Evolutionary conservation across 2,888 invertebrate genomes (phyloP).

Genomic region (Diplolepis rosae): DNA sequence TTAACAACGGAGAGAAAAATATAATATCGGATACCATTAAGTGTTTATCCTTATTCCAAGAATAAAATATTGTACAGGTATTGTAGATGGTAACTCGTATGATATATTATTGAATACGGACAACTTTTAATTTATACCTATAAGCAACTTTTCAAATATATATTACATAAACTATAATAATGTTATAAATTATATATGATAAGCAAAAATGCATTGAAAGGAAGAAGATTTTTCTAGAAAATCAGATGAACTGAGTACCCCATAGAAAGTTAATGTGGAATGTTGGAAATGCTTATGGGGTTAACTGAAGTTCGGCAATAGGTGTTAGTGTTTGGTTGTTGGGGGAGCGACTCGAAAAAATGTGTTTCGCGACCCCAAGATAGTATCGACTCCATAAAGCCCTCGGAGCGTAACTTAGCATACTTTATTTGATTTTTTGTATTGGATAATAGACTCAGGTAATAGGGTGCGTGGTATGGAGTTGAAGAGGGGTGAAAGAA

Average conservation of each 20-base stretch:
- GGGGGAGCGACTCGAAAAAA: constrained; percentile 6
- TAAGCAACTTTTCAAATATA: too few relatives aligned
- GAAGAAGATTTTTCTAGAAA: background rate
- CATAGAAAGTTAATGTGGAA: constrained; percentile 17
- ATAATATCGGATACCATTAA: too few relatives aligned
- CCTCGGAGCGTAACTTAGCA: constrained; percentile 70
- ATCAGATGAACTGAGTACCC: constrained; percentile 14
- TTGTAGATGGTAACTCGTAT: too few relatives aligned
- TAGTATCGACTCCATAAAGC: constrained; percentile 56
- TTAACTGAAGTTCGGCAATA: constrained; percentile 16
- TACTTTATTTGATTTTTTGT: constrained; percentile 74
- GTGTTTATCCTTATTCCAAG: too few relatives aligned
- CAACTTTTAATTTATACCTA: too few relatives aligned
- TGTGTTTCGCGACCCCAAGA: constrained; percentile 13
- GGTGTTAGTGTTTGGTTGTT: background rate
- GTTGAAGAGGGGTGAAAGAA: constrained; percentile 42
- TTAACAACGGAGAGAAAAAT: too few relatives aligned
- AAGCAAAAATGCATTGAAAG: too few relatives aligned
- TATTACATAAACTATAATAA: too few relatives aligned
- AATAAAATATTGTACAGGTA: too few relatives aligned
- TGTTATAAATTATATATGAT: too few relatives aligned
- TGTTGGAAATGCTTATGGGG: constrained; percentile 20
- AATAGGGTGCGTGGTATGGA: constrained; percentile 65
- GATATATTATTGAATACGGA: too few relatives aligned
- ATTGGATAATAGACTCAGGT: constrained; percentile 74